Evolutionary conservation across 2,888 invertebrate genomes (phyloP).

Genomic region (Oasisia sp.): DNA sequence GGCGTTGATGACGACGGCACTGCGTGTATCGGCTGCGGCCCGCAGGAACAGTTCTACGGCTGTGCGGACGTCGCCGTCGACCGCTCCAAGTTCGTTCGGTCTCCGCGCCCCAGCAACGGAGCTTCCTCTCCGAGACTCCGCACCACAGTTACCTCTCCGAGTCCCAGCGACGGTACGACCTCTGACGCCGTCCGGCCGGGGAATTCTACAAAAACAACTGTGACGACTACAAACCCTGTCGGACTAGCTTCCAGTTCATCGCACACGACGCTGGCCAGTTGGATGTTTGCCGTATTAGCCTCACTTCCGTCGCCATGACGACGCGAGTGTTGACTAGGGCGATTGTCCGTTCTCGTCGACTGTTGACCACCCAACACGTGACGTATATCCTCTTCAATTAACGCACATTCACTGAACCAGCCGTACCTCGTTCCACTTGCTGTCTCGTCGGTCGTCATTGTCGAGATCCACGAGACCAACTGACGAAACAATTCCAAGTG

Average conservation of each 20-base stretch:
- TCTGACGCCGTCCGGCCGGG: not conserved
- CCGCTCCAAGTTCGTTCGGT: not conserved
- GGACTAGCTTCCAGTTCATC: not conserved
- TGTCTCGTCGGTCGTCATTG: no score
- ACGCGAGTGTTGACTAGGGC: not conserved
- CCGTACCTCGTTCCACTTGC: no score
- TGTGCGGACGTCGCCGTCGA: slow-evolving; percentile 40
- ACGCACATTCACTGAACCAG: no score
- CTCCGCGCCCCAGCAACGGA: not conserved
- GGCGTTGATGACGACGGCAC: slow-evolving; percentile 35
- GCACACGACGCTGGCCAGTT: not conserved
- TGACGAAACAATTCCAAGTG: no score
- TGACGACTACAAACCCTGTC: not conserved
- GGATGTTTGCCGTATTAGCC: not conserved
- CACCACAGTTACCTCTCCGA: not conserved
- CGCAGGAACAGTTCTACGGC: slow-evolving; percentile 43
- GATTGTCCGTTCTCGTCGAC: not conserved
- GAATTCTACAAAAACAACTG: not conserved
- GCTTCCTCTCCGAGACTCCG: not conserved
- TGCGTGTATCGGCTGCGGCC: slow-evolving; percentile 40
- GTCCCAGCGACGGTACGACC: not conserved
- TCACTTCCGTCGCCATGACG: not conserved
- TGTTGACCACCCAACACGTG: not conserved
- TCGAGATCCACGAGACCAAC: no score
- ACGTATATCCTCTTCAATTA: no score